Evolutionary conservation across 2,797 vertebrate genomes (phyloP).

Genomic region (Crax fasciolata): DNA sequence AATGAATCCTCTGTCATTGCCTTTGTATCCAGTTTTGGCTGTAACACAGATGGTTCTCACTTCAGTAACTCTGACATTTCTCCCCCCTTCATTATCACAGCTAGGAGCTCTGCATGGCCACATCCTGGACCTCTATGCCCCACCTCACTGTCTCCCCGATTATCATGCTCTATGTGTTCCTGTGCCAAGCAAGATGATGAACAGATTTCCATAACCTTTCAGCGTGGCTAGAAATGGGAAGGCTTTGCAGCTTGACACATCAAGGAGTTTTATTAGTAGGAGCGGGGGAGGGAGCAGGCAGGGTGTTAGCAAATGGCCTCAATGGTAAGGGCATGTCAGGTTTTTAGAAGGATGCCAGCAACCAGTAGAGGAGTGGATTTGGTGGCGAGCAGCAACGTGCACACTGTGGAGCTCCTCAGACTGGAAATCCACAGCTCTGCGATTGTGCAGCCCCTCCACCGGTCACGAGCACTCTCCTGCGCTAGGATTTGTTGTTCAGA

Average conservation of each 20-base stretch:
- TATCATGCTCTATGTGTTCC: conserved; percentile 36
- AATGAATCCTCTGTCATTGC: conserved; percentile 67
- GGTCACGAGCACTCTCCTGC: neutral
- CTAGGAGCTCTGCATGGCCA: conserved; percentile 30
- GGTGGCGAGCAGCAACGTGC: neutral
- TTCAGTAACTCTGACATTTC: conserved; percentile 66
- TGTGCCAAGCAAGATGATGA: neutral
- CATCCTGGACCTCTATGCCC: conserved; percentile 24
- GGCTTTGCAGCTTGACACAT: neutral
- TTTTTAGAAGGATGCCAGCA: neutral
- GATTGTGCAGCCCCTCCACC: neutral
- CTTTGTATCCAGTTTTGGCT: conserved; percentile 71
- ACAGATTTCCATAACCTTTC: conserved; percentile 57
- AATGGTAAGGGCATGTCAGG: accelerated
- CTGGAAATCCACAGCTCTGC: neutral
- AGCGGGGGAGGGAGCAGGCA: neutral
- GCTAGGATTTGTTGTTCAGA: conserved; percentile 40
- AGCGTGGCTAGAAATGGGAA: neutral
- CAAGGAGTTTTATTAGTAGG: neutral
- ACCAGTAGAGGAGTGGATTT: neutral
- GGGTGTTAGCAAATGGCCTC: neutral
- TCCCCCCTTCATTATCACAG: conserved; percentile 53
- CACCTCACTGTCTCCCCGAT: conserved; percentile 52
- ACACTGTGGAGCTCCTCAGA: neutral
- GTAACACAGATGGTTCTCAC: conserved; percentile 71